Evolutionary conservation across 2,888 invertebrate genomes (phyloP).

Genomic region (Halictus ligatus): DNA sequence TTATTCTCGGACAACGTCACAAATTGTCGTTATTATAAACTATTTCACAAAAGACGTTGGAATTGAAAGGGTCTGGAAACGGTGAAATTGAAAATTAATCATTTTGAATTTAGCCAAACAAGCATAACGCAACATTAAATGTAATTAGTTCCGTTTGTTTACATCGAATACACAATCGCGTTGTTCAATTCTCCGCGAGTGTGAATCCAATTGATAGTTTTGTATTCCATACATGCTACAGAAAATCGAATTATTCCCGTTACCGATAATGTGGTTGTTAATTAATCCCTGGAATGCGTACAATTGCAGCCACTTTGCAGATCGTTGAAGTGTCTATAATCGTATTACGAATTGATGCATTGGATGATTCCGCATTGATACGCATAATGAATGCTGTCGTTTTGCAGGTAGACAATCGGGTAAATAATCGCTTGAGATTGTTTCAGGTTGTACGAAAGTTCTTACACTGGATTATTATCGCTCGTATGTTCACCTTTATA

Average conservation of each 20-base stretch:
- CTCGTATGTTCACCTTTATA: no score
- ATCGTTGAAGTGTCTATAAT: background rate
- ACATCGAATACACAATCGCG: constrained; percentile 3
- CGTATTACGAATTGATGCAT: background rate
- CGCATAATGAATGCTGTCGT: background rate
- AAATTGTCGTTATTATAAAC: no score
- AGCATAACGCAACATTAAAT: background rate
- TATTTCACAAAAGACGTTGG: no score
- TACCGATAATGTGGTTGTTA: background rate
- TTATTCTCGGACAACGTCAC: no score
- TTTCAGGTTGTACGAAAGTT: no score
- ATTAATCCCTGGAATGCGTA: constrained; percentile 10
- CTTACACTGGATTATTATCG: no score
- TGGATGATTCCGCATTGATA: background rate
- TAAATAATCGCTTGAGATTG: no score
- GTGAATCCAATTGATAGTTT: constrained; percentile 21
- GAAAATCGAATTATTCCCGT: constrained; percentile 14
- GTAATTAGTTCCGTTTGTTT: constrained; percentile 22
- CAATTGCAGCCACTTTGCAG: background rate
- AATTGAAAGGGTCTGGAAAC: no score
- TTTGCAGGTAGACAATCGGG: no score
- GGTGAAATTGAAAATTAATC: no score
- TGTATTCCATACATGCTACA: background rate
- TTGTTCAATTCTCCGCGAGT: background rate
- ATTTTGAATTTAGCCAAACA: background rate